Evolutionary conservation across 1,140 invertebrate genomes (phyloP).

Genomic region (Trichomalopsis sarcophagae): DNA sequence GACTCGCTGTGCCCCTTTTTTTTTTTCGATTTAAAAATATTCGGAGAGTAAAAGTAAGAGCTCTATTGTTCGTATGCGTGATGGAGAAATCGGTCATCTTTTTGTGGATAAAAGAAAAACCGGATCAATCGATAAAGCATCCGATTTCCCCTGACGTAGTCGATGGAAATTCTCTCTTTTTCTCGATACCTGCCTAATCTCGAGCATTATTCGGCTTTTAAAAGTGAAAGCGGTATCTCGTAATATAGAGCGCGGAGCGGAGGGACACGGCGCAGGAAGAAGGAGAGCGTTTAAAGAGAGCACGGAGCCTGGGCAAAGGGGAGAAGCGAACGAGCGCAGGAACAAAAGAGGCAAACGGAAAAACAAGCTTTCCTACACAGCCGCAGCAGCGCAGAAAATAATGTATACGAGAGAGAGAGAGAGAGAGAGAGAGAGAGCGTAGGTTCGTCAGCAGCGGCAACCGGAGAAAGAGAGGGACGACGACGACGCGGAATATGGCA

Average conservation of each 20-base stretch:
- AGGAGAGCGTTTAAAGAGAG: background rate
- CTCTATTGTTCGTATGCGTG: too few relatives aligned
- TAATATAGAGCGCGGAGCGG: background rate
- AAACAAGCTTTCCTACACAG: background rate
- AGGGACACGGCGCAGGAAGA: background rate
- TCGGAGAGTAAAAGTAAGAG: too few relatives aligned
- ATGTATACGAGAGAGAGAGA: background rate
- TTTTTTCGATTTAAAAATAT: too few relatives aligned
- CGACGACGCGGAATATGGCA: slow-evolving; percentile 17
- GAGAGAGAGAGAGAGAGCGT: background rate
- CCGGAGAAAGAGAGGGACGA: too few relatives aligned
- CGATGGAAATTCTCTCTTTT: background rate
- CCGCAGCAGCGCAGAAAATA: background rate
- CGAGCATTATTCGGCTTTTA: background rate
- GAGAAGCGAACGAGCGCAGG: background rate
- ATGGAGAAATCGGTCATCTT: too few relatives aligned
- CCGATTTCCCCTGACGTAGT: background rate
- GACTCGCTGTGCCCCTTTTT: slow-evolving; percentile 15
- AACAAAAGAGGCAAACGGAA: slow-evolving; percentile 1
- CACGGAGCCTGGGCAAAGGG: background rate
- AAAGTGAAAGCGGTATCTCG: slow-evolving; percentile 5
- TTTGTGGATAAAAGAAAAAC: background rate
- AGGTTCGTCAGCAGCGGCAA: background rate
- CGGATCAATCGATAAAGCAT: background rate
- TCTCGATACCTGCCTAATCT: background rate